These are phyloP conservation scores for Lampris megalopsis DNA, from an alignment of 2,113 vertebrate species.

Conservation along the genomic window DNA sequence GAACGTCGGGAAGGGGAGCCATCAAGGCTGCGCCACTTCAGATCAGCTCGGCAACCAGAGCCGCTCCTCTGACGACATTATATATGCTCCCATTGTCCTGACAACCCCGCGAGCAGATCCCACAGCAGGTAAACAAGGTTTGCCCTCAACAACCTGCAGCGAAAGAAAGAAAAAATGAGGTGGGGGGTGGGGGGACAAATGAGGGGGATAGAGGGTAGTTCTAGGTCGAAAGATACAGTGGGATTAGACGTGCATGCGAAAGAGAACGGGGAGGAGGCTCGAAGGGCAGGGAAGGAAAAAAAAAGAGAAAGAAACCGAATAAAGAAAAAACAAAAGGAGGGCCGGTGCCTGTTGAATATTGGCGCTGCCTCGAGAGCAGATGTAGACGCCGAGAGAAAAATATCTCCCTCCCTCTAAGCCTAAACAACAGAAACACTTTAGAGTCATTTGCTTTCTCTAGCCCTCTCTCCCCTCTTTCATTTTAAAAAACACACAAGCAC, in stretches of 20 bases:
- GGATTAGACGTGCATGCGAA: constrained; percentile 50
- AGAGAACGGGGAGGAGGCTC: background rate
- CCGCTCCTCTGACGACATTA: constrained; percentile 52
- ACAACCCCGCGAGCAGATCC: constrained; percentile 76
- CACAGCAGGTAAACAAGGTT: constrained; percentile 83
- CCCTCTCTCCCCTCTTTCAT: constrained; percentile 49
- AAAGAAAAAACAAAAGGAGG: constrained; percentile 27
- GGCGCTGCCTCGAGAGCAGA: constrained; percentile 69
- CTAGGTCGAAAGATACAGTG: constrained; percentile 62
- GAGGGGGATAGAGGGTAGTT: constrained; percentile 69
- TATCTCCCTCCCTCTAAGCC: constrained; percentile 71
- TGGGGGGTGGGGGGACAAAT: constrained; percentile 36
- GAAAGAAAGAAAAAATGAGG: constrained; percentile 33
- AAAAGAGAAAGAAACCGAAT: constrained; percentile 16
- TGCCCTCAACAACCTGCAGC: constrained; percentile 62
- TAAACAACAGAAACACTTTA: constrained; percentile 70
- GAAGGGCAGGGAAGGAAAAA: background rate
- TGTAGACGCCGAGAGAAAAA: constrained; percentile 58
- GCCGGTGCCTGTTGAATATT: constrained; percentile 79
- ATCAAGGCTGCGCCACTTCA: constrained; percentile 78
- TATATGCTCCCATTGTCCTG: constrained; percentile 68
- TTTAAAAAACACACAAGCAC: constrained; percentile 72
- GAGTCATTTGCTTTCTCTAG: constrained; percentile 69
- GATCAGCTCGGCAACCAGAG: constrained; percentile 80
- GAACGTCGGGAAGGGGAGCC: constrained; percentile 68